Percentiles rank a stretch among this genome's conserved stretches.
Conservation (phyloP, 2,888 invertebrate species). For the Biston stratarius region DNA sequence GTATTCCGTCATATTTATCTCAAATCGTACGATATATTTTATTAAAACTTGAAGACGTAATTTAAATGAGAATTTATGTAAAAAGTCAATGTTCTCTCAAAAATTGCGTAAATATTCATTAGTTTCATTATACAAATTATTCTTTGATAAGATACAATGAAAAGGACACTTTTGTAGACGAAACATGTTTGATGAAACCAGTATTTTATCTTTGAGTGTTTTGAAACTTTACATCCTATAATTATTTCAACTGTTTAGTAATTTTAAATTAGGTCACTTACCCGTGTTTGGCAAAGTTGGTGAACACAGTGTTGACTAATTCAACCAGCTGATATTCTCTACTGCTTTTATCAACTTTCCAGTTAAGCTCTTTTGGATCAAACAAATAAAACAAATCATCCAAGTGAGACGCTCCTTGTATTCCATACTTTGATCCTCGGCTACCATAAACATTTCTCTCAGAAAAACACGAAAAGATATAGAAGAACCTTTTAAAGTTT, state of each 20-base stretch:
- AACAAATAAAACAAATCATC: constrained; percentile 64
- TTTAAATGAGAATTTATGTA: no score
- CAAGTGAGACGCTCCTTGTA: constrained; percentile 27
- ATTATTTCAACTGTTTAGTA: neutral
- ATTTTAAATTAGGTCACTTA: constrained; percentile 43
- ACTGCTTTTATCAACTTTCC: constrained; percentile 46
- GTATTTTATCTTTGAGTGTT: neutral
- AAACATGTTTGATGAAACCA: neutral
- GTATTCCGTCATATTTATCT: no score
- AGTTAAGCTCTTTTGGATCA: constrained; percentile 42
- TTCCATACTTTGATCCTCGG: constrained; percentile 11
- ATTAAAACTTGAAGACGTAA: no score
- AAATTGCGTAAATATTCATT: neutral
- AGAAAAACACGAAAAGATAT: constrained; percentile 23
- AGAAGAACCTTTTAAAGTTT: constrained; percentile 16
- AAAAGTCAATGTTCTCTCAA: no score
- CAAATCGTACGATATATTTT: no score
- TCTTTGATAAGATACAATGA: neutral
- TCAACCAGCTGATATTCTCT: constrained; percentile 57
- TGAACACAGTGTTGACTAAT: constrained; percentile 61
- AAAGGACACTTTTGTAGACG: neutral
- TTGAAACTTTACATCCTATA: neutral
- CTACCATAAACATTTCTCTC: constrained; percentile 28
- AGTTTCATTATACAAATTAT: no score
- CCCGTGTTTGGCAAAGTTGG: constrained; percentile 72